Base-by-base conservation (phyloP, 1,140 invertebrate genomes). In the Drosophila tropicalis region DNA sequence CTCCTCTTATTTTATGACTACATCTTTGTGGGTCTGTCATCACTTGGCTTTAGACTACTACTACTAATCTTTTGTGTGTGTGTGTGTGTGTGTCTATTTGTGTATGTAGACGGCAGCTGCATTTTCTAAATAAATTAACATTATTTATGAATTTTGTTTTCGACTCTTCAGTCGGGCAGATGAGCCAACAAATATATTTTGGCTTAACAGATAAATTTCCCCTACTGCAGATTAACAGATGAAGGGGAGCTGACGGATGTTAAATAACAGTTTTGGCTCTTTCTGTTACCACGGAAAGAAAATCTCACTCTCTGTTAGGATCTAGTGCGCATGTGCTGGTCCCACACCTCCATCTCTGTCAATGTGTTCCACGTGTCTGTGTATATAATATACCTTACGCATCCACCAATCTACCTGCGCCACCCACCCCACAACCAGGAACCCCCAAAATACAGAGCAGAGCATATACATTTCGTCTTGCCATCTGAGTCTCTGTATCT, bases 351-450 rank as follows among this genome's bases (percentile, higher is more conserved):
- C 36, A 87, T 79, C 69, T 60, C 72, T 32, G 64, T 64, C 61
- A 9, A 69, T 56, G 54, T 29, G 15, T 60, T 71, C 69, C 84
- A 89, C 84, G 84, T 87, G 83, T 71, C 70, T 77, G 69, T 74
- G 79, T 87, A 83, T 72, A 89, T 89, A 81, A 89, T 81, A n/a
- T 81, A 89, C 84, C 84, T 89, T 90, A 89, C 90, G 90, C 90
- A 91, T 91, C 90, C 90, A 91, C 90, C 90, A 91, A 91, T 91
- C 90, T 91, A 91, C 90, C 90, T 91, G 90, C 90, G 84, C 79
- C 90, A 85, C 55, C 77, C 74, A 62, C 62, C 68, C 64, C 80
- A 51, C 17, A 15, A 22, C 44, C 44, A 51, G 7, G 22, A 51
- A 39, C 58, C 34, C 70, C 60, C 68, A 76, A 62, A 36, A 71